Conservation (phyloP, 2,113 vertebrate species). For the Thermophis baileyi region DNA sequence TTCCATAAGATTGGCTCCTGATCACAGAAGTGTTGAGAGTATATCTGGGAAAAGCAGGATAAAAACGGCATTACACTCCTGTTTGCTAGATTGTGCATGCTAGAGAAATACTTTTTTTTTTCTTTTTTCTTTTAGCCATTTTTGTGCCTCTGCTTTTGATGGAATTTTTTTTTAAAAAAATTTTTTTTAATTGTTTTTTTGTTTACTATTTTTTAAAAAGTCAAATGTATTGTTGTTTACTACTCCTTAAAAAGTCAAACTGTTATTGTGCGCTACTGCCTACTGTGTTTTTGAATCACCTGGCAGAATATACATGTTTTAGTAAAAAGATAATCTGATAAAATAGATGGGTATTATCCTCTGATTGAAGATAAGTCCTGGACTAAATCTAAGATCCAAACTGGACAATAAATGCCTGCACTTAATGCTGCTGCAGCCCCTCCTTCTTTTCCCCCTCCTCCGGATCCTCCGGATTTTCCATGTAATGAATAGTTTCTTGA, state of each 20-base stretch:
- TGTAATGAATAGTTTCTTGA: background rate
- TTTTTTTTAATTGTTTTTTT: background rate
- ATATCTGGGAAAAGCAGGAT: background rate
- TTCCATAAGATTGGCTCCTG: too few relatives aligned
- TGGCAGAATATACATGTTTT: background rate
- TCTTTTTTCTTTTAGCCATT: background rate
- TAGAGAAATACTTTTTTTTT: background rate
- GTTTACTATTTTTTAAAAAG: background rate
- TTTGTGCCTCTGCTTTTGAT: background rate
- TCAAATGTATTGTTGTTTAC: background rate
- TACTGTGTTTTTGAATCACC: background rate
- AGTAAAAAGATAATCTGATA: background rate
- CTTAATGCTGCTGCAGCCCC: background rate
- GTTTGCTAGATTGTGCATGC: background rate
- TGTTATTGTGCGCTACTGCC: background rate
- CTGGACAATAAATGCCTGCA: background rate
- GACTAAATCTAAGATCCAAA: background rate
- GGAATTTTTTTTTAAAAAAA: background rate
- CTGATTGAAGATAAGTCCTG: background rate
- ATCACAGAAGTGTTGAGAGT: too few relatives aligned
- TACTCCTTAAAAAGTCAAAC: background rate
- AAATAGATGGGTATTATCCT: background rate
- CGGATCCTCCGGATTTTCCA: background rate
- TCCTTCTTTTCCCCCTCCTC: background rate
- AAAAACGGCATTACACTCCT: background rate